A percentile compares a stretch with the other conserved stretches of the same genome.
Evolutionary conservation across 1,140 invertebrate genomes (phyloP).

Genomic region (Acromyrmex charruanus): DNA sequence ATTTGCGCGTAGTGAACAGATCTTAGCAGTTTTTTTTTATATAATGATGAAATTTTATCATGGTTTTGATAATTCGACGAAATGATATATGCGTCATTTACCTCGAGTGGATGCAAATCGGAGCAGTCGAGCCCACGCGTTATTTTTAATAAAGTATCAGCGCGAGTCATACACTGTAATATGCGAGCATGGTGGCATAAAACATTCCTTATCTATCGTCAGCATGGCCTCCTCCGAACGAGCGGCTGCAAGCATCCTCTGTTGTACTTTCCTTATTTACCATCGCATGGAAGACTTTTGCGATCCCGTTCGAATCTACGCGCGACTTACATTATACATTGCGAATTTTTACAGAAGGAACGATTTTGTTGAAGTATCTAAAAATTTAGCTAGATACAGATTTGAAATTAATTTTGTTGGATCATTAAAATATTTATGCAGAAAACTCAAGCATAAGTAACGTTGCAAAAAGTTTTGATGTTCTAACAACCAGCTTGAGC

Average conservation of each 20-base stretch:
- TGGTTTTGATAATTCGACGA: neutral
- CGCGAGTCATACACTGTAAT: slow-evolving; percentile 44
- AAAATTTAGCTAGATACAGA: too few species aligned
- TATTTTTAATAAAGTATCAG: slow-evolving; percentile 81
- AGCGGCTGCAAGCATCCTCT: neutral
- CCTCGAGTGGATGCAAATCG: neutral
- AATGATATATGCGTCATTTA: neutral
- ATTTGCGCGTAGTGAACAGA: neutral
- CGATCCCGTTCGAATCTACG: neutral
- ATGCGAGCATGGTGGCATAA: slow-evolving; percentile 75
- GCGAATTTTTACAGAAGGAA: neutral
- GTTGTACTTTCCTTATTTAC: slow-evolving; percentile 36
- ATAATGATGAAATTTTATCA: neutral
- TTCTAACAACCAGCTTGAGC: too few species aligned
- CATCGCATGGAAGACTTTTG: neutral
- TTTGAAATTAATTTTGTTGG: too few species aligned
- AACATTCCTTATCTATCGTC: slow-evolving; percentile 80
- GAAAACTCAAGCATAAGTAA: too few species aligned
- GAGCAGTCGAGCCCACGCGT: slow-evolving; percentile 54
- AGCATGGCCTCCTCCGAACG: slow-evolving; percentile 59
- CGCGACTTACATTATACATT: neutral
- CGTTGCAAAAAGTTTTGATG: too few species aligned
- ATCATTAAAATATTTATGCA: too few species aligned
- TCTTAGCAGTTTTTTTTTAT: neutral
- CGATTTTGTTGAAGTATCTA: too few species aligned